These are phyloP conservation scores for Semotilus atromaculatus DNA, from an alignment of 2,797 vertebrate species.

Conservation along the genomic window DNA sequence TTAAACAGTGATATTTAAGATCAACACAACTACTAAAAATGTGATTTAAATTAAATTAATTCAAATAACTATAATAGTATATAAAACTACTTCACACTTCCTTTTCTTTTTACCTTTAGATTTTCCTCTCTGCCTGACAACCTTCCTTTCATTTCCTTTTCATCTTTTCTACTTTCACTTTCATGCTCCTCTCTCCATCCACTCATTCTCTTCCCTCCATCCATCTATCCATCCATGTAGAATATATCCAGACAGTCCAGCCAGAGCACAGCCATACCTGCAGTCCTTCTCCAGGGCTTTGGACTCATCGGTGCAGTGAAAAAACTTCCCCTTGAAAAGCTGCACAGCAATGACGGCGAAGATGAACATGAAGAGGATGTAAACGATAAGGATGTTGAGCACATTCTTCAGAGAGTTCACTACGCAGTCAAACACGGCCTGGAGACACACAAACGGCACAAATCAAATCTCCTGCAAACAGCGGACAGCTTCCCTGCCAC, in stretches of 20 bases:
- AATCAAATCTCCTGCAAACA: constrained; percentile 14
- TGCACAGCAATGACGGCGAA: constrained; percentile 98
- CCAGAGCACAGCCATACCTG: constrained; percentile 75
- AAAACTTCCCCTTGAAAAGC: constrained; percentile 98
- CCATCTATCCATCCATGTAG: neutral
- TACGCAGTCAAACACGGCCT: constrained; percentile 98
- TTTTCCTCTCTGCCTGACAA: neutral
- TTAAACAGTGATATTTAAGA: neutral
- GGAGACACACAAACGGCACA: constrained; percentile 41
- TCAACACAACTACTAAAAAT: neutral
- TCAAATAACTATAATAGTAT: neutral
- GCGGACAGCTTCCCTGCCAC: neutral
- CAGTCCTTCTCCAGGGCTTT: constrained; percentile 95
- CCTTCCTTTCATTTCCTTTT: neutral
- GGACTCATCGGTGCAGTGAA: constrained; percentile 97
- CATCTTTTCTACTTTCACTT: neutral
- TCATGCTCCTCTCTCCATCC: neutral
- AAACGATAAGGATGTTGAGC: constrained; percentile 97
- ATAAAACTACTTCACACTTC: neutral
- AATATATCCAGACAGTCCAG: constrained; percentile 12
- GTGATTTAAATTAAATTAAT: neutral
- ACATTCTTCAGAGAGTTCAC: constrained; percentile 99
- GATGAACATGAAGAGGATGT: constrained; percentile 99
- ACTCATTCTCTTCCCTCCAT: neutral
- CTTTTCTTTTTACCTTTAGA: neutral